Conservation (phyloP, 2,888 invertebrate species). For the Mylabris sibirica region DNA sequence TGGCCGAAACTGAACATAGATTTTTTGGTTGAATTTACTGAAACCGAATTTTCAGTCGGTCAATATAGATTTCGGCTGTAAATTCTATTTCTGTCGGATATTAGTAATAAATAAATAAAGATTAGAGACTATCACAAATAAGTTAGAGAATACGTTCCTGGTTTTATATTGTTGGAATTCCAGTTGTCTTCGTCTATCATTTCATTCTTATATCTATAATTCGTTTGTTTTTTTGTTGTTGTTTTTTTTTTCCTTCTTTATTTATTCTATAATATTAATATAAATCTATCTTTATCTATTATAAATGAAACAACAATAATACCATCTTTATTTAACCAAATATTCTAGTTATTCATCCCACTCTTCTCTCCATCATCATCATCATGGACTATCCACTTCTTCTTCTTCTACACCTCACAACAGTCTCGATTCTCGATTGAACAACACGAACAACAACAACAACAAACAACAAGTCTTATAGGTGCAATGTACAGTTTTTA, state of each 20-base stretch:
- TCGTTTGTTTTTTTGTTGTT: constrained; percentile 13
- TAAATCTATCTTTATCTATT: constrained; percentile 38
- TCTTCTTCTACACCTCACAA: not conserved
- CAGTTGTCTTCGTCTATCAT: constrained; percentile 28
- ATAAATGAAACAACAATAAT: not conserved
- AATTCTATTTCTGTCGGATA: too few species aligned
- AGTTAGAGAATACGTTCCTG: not conserved
- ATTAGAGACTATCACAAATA: not conserved
- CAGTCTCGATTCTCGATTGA: not conserved
- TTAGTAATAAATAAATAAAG: too few species aligned
- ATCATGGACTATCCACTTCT: not conserved
- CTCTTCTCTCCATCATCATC: constrained; percentile 38
- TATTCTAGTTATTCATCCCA: constrained; percentile 60
- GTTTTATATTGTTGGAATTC: constrained; percentile 12
- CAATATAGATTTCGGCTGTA: too few species aligned
- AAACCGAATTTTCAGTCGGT: too few species aligned
- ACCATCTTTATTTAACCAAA: constrained; percentile 49
- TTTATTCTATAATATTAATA: constrained; percentile 12
- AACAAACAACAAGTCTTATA: not conserved
- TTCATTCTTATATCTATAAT: constrained; percentile 14
- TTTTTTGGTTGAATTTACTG: too few species aligned
- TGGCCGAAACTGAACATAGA: too few species aligned
- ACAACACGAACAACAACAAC: not conserved
- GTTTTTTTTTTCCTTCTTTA: constrained; percentile 22
- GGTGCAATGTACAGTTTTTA: not conserved